Base-by-base conservation (phyloP, 2,888 invertebrate genomes). In the Icerya purchasi region DNA sequence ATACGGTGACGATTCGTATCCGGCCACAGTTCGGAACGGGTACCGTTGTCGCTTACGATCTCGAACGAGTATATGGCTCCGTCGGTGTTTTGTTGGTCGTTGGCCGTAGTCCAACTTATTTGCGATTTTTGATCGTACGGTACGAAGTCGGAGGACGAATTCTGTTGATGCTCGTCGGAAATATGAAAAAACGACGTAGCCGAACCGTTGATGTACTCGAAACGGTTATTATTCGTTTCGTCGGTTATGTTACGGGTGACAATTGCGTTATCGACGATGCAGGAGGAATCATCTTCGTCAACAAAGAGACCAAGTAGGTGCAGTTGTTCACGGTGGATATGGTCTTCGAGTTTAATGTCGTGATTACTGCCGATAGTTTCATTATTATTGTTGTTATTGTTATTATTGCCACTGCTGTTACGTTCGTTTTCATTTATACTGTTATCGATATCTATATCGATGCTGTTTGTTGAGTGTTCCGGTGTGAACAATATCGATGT, bases 31-130 rank as follows among this genome's bases (percentile, higher is more conserved):
- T 14, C 5, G 36, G 62, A 62, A 65, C 67, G 3, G 62, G 65
- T 19, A 70, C 70, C 69, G 75, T 71, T 71, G n/a, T 84, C 84
- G 72, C 88, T 87, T 69, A 89, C 79, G 70, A 88, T 87, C 68
- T 88, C 88, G 64, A 89, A 74, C 61, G 88, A 88, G 71, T 88
- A 88, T 69, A 88, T 88, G 70, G 82, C 81, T 65, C 85, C 84
- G 68, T 85, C 85, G n/a, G 83, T 82, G 68, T 82, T 83, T 73
- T 23, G 59, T 59, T 20, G 49, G 59, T 61, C 8, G 50, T 51
- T 22, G 53, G 50, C 53, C 54, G 50, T 56, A 54, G 62, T 55
- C 63, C 50, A 60, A 60, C 24, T 62, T 57, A 58, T 62, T 54
- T 50, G 56, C 19, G 51, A 62, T 52, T 60, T 60, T 5, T 55